These are phyloP conservation scores for Capricornis sumatraensis DNA, from an alignment of 2,113 vertebrate genomes.

Conservation along the genomic window DNA sequence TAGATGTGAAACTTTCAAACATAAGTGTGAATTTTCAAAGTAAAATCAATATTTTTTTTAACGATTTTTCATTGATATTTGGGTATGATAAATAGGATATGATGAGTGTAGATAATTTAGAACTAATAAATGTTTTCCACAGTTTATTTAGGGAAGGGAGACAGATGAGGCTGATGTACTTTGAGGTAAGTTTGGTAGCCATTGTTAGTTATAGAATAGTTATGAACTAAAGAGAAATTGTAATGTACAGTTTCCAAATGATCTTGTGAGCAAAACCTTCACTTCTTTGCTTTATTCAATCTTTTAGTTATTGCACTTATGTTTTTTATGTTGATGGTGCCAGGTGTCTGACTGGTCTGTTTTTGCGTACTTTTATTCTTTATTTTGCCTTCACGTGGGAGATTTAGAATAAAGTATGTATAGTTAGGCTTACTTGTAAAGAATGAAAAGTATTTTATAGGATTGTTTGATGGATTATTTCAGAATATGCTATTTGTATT, in stretches of 20 bases:
- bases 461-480: background rate
- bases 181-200: slow-evolving; percentile 47
- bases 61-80: slow-evolving; percentile 28
- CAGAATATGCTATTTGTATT: slow-evolving; percentile 23
- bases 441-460: slow-evolving; percentile 9
- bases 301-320: slow-evolving; percentile 5
- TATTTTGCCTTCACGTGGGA: slow-evolving; percentile 9
- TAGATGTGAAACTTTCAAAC: slow-evolving; percentile 17
- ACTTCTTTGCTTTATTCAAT: background rate
- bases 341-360: background rate
- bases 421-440: slow-evolving; percentile 10
- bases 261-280: slow-evolving; percentile 9
- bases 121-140: slow-evolving; percentile 44
- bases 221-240: slow-evolving; percentile 31
- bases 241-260: background rate
- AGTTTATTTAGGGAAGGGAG: slow-evolving; percentile 53
- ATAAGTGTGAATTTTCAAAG: slow-evolving; percentile 13
- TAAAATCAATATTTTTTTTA: slow-evolving; percentile 9
- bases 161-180: slow-evolving; percentile 41
- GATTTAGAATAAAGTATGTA: background rate
- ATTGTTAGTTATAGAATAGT: slow-evolving; percentile 46
- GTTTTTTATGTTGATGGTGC: background rate
- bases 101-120: slow-evolving; percentile 54
- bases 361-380: slow-evolving; percentile 14
- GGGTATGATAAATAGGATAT: slow-evolving; percentile 15